Conservation (phyloP, 2,797 vertebrate species). For the Helostoma temminkii region DNA sequence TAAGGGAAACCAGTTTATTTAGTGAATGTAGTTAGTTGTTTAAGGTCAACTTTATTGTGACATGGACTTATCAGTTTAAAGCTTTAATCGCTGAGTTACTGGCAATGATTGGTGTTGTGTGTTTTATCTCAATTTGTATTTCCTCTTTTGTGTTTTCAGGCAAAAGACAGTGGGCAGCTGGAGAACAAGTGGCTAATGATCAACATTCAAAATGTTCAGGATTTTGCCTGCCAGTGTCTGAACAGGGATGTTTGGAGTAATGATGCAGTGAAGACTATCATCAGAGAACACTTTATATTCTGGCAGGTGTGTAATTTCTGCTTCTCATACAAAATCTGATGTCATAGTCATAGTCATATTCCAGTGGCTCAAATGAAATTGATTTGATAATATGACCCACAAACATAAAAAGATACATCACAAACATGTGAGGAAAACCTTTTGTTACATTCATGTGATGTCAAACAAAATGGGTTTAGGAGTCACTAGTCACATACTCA, state of each 20-base stretch:
- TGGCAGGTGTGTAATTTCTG: constrained; percentile 91
- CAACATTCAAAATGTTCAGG: constrained; percentile 99
- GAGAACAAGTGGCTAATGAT: constrained; percentile 99
- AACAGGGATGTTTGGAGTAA: constrained; percentile 99
- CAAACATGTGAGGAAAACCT: no score
- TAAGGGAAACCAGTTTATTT: background rate
- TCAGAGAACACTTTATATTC: constrained; percentile 98
- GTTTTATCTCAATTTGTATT: constrained; percentile 1
- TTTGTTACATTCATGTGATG: no score
- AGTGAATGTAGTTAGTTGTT: background rate
- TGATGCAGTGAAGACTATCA: constrained; percentile 96
- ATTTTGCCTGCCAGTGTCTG: constrained; percentile 98
- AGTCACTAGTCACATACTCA: no score
- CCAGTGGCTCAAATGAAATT: background rate
- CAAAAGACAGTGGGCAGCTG: constrained; percentile 97
- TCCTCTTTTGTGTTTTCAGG: constrained; percentile 80
- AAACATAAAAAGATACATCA: background rate
- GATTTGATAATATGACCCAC: background rate
- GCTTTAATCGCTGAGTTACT: background rate
- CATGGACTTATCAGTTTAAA: no score
- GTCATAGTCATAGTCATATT: background rate
- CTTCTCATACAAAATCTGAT: background rate
- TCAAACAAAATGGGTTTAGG: no score
- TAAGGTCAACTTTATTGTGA: no score
- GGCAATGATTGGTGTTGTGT: background rate